Evolutionary conservation across 2,888 invertebrate genomes (phyloP).

Genomic region (Pseudococcus viburni): DNA sequence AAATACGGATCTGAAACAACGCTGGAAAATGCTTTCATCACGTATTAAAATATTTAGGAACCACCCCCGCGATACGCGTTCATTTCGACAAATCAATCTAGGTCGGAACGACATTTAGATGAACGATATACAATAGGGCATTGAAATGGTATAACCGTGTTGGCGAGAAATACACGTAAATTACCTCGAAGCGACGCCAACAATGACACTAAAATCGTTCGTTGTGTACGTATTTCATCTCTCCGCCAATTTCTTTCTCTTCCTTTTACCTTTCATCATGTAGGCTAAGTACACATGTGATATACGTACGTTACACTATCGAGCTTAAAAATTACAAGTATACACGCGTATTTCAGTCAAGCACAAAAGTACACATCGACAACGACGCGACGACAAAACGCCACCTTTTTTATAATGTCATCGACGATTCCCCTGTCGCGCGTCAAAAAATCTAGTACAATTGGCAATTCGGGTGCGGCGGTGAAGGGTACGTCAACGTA

Average conservation of each 20-base stretch:
- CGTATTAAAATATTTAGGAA: too few relatives aligned
- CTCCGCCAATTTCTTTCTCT: not conserved
- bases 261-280: not conserved
- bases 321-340: too few relatives aligned
- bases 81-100: not conserved
- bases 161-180: not conserved
- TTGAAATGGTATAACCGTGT: constrained; percentile 1
- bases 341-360: too few relatives aligned
- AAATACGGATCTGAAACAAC: too few relatives aligned
- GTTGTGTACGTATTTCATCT: not conserved
- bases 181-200: not conserved
- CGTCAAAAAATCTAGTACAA: constrained; percentile 5
- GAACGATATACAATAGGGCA: not conserved
- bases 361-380: not conserved
- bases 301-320: not conserved
- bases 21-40: too few relatives aligned
- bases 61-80: too few relatives aligned
- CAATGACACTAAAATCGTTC: not conserved
- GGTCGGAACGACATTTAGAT: not conserved
- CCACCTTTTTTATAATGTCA: constrained; percentile 1
- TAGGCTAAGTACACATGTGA: not conserved
- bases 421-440: not conserved
- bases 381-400: not conserved
- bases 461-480: not conserved
- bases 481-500: not conserved